Base-by-base conservation (phyloP, 2,113 vertebrate genomes). In the Cyprinodon variegatus region DNA sequence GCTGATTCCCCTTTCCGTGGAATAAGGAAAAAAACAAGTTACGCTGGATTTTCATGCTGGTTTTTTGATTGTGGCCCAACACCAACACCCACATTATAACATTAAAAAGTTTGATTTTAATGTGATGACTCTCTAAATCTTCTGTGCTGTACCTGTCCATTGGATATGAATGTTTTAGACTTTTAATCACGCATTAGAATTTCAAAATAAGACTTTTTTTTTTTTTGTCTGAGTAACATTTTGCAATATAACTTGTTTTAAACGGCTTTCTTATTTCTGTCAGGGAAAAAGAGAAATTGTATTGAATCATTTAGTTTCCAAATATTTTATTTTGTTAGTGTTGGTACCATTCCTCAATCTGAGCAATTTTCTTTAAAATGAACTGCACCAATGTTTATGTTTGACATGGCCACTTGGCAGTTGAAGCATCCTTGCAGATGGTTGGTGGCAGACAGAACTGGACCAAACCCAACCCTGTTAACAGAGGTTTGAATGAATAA, bases 401-500 rank as follows among this genome's bases (percentile, higher is more conserved):
- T 50, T 37, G 57, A 78, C 79, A 68, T 22, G 69, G 48, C 62
- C 74, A 50, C 62, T 69, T 82, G 72, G 62, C 76, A 70, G 83
- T 78, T 85, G 66, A 80, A 75, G 66, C 61, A 77, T 79, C 70
- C 22, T 84, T 70, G 82, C 83, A 88, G 82, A 82, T 70, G 68
- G 72, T 46, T 59, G 40, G 46, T 37, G 37, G 69, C 66, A 70
- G 82, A 76, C 78, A 82, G 72, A 89, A 83, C 68, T 77, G 85
- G 83, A 69, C 11, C 3, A 7, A 11, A 20, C 68, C 71, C 74
- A 87, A 64, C 72, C 78, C 70, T 66, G 81, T 89, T 86, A 83
- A 77, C 70, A 57, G 37, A 70, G 69, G 85, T 76, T n/a, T 57
- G 50, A n/a, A 76, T 83, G 79, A 88, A 84, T 79, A 82, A 79